Conservation (phyloP, 1,140 invertebrate species). For the Heliconius eleuchia region DNA sequence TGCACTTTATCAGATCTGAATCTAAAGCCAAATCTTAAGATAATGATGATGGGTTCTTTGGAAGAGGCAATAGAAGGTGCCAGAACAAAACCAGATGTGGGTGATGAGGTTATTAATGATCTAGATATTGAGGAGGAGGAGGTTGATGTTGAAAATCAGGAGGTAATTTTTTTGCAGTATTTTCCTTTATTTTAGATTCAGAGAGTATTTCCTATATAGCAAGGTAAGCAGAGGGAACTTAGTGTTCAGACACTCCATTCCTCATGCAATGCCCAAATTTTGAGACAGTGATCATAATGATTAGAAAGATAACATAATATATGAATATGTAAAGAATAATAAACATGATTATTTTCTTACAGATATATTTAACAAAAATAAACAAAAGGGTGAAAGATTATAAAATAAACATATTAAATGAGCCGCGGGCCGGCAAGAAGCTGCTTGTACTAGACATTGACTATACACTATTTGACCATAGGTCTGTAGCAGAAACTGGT, state of each 20-base stretch:
- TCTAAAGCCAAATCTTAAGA: conserved; percentile 93
- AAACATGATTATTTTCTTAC: conserved; percentile 36
- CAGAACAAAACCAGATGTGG: conserved; percentile 88
- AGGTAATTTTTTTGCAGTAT: conserved; percentile 64
- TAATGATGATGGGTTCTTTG: conserved; percentile 98
- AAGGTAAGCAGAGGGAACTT: too few species aligned
- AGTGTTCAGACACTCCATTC: too few species aligned
- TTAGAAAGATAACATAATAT: not conserved
- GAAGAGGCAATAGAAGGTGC: conserved; percentile 95
- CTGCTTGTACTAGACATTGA: conserved; percentile 97
- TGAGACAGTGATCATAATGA: too few species aligned
- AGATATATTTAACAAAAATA: conserved; percentile 89
- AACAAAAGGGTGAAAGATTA: conserved; percentile 93
- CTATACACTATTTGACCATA: conserved; percentile 98
- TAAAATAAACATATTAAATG: conserved; percentile 91
- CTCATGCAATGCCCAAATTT: too few species aligned
- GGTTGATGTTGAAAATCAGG: conserved; percentile 90
- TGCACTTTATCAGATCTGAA: conserved; percentile 86
- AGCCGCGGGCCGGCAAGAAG: conserved; percentile 91
- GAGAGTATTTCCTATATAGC: too few species aligned
- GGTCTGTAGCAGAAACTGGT: conserved; percentile 93
- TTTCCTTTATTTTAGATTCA: too few species aligned
- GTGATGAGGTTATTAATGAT: conserved; percentile 93
- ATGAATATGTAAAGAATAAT: too few species aligned
- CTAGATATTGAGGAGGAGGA: conserved; percentile 94